phyloP scores from a whole-genome alignment of 1,140 invertebrate genomes.

The Meloidogyne floridensis region DNA sequence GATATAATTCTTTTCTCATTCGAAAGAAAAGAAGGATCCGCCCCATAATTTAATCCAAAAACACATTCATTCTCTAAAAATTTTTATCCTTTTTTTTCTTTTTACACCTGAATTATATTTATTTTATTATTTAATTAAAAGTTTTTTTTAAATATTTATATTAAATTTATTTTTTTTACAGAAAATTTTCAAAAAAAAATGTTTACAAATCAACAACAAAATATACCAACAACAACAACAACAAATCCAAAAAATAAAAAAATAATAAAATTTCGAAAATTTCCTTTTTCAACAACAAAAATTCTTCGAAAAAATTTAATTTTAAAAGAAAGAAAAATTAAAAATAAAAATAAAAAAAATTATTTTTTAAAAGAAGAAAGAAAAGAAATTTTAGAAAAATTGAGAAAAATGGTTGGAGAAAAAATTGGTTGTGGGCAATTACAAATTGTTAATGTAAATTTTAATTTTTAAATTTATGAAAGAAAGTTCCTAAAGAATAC shows the following conservation, averaged over 20 bases:
- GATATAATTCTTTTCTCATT: too few relatives aligned
- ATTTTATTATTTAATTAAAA: too few relatives aligned
- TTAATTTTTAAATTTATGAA: too few relatives aligned
- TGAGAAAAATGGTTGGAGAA: slow-evolving; percentile 3
- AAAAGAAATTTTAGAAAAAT: not conserved
- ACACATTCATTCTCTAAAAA: too few relatives aligned
- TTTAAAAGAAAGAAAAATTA: not conserved
- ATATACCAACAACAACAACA: not conserved
- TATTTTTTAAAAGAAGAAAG: not conserved
- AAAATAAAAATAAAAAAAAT: not conserved
- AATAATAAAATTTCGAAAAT: slow-evolving; percentile 8
- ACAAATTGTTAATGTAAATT: not conserved
- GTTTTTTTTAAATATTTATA: too few relatives aligned
- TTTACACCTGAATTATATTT: too few relatives aligned
- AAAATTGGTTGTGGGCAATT: slow-evolving; percentile 9
- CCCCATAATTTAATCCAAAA: too few relatives aligned
- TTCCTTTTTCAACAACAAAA: slow-evolving; percentile 4
- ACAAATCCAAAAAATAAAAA: not conserved
- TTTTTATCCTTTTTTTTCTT: too few relatives aligned
- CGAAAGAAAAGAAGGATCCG: too few relatives aligned
- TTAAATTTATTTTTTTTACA: too few relatives aligned
- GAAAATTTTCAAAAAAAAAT: not conserved
- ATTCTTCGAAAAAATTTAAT: not conserved
- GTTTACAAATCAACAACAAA: not conserved
- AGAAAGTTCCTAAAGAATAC: too few relatives aligned